These are phyloP conservation scores for Marasmarcha lunaedactyla DNA, from an alignment of 2,888 invertebrate genomes.

Conservation along the genomic window DNA sequence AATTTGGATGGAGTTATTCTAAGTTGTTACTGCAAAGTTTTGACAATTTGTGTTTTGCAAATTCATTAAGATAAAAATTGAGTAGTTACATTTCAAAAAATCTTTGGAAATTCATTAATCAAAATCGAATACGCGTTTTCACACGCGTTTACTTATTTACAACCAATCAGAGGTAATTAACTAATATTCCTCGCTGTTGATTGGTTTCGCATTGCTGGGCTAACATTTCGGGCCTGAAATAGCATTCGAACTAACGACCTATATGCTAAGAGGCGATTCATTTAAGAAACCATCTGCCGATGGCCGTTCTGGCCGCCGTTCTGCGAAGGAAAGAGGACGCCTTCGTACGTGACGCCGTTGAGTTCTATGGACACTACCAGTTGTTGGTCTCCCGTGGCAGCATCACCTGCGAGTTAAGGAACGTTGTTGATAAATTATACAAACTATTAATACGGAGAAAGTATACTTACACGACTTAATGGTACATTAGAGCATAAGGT, in stretches of 20 bases:
- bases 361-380: constrained; percentile 95
- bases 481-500: not conserved
- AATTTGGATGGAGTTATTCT: not conserved
- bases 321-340: constrained; percentile 81
- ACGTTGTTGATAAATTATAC: constrained; percentile 3
- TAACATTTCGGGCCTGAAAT: no score
- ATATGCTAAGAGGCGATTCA: constrained; percentile 2
- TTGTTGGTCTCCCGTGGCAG: constrained; percentile 86
- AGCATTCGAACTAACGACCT: no score
- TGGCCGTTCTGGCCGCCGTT: constrained; percentile 49
- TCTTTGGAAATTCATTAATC: no score
- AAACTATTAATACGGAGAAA: not conserved
- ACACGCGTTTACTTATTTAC: no score
- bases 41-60: no score
- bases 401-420: constrained; percentile 85
- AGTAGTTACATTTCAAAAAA: no score
- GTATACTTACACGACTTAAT: not conserved
- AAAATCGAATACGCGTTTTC: no score
- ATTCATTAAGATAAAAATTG: no score
- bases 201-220: no score
- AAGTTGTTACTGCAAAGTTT: constrained; percentile 3
- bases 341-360: constrained; percentile 95
- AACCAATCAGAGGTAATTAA: no score
- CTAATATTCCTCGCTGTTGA: no score
- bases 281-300: constrained; percentile 59